These are phyloP conservation scores for Agriopis leucophaearia DNA, from an alignment of 2,888 invertebrate genomes.

Conservation along the genomic window DNA sequence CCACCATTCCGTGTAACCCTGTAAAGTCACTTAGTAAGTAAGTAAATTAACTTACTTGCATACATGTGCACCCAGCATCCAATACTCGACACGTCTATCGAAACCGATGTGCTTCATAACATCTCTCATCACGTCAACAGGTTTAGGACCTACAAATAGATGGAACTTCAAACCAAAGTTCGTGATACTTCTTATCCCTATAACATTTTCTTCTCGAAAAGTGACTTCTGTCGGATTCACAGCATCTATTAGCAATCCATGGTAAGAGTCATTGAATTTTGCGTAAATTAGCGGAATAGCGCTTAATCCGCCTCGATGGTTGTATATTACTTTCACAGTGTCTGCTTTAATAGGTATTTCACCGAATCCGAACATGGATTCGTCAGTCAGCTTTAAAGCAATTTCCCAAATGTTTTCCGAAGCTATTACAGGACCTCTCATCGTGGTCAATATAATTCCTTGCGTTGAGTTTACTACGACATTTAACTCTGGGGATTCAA, in stretches of 20 bases:
- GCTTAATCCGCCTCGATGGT: constrained; percentile 72
- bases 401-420: constrained; percentile 88
- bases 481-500: constrained; percentile 67
- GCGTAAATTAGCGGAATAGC: constrained; percentile 84
- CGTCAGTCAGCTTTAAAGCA: constrained; percentile 82
- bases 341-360: constrained; percentile 72
- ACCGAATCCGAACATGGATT: constrained; percentile 86
- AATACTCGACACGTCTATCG: constrained; percentile 67
- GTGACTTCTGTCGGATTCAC: constrained; percentile 85
- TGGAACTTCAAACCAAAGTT: constrained; percentile 72
- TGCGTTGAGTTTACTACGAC: constrained; percentile 60
- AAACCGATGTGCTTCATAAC: constrained; percentile 62
- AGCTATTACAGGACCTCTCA: constrained; percentile 86
- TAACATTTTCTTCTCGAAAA: constrained; percentile 80
- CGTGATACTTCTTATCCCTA: constrained; percentile 85
- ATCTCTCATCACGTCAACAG: constrained; percentile 74
- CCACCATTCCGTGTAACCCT: no score
- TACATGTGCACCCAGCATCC: constrained; percentile 80
- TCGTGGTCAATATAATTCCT: constrained; percentile 81
- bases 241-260: constrained; percentile 85
- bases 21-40: background rate
- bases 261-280: constrained; percentile 80
- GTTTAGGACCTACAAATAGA: constrained; percentile 74
- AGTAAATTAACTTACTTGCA: constrained; percentile 68
- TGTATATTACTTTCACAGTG: constrained; percentile 78